phyloP scores from a whole-genome alignment of 2,113 vertebrate genomes.

The Sinosuthora webbiana region DNA sequence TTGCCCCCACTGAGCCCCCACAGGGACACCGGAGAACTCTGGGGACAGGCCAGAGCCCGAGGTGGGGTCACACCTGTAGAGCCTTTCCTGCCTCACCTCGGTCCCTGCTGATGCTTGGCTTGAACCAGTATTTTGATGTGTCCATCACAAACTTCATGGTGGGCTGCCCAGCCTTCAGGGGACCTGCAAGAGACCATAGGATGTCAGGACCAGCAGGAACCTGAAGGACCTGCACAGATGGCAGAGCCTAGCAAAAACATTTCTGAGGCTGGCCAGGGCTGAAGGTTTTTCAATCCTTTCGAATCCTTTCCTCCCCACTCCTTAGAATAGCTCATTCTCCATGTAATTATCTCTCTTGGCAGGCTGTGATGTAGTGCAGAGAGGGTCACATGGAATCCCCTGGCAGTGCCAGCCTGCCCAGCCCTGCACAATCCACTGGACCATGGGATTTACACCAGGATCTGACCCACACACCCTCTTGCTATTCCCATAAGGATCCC shows the following conservation, averaged over 20 bases:
- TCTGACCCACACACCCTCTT: neutral
- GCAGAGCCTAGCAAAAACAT: neutral
- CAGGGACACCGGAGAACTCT: neutral
- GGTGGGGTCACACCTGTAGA: neutral
- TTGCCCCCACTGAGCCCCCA: neutral
- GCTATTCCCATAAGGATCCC: neutral
- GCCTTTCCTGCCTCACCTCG: conserved; percentile 73
- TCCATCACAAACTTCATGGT: conserved; percentile 98
- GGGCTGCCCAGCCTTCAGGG: conserved; percentile 71
- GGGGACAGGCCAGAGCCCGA: accelerated
- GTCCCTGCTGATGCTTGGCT: conserved; percentile 83
- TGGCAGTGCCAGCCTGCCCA: neutral
- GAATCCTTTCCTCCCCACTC: neutral
- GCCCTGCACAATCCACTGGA: neutral
- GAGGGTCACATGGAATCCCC: neutral
- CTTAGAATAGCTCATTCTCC: neutral
- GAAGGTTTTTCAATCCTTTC: neutral
- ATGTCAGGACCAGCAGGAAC: neutral
- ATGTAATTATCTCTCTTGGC: neutral
- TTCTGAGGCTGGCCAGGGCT: neutral
- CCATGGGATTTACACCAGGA: neutral
- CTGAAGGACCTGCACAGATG: neutral
- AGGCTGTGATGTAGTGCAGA: neutral
- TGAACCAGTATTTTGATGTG: conserved; percentile 91
- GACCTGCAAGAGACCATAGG: conserved; percentile 36